Base-by-base conservation (phyloP, 1,140 invertebrate species). In the Asobara japonica region DNA sequence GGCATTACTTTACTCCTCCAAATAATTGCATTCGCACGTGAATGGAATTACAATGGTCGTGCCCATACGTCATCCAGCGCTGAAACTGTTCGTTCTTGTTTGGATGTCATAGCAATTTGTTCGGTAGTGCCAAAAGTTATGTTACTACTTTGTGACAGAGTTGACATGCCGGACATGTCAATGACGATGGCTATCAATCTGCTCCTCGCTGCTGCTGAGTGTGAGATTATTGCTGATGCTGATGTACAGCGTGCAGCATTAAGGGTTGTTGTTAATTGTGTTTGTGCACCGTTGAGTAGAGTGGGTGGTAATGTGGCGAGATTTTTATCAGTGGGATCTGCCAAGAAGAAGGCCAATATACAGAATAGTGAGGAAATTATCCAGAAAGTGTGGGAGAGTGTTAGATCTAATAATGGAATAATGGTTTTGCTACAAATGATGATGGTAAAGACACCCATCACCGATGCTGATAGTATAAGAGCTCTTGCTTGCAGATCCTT, bases 361-460 rank as follows among this genome's bases (percentile, higher is more conserved):
- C 91, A 93, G 73, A 92, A 90, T 65, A 93, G 93, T 70, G 95
- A 97, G 84, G 96, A 97, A 78, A 87, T 97, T 2, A 92, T 97
- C 69, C 92, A 93, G 81, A 95, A 94, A 83, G 92, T 98, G 30
- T 98, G 97, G 97, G 96, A 97, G 83, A 94, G 94, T 75, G 93
- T 98, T 2, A 88, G 97, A 73, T 93, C 93, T 1, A 98, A 97
- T 85, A 98, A 98, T 87, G 97, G 96, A n/a, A 98, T 98, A 66
- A 97, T 98, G 94, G 95, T 96, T 83, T 82, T 95, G 20, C 81
- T 95, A 0, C 92, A 93, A 74, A 88, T 98, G 36, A 93, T 99
- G 91, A 93, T 94, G 84, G 92, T 95, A 5, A 98, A 98, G 88
- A 94, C 93, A 8, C 97, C 98, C 0, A 96, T 99, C 22, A 98